Percentiles rank a stretch among this genome's conserved stretches.
Conservation (phyloP, 2,113 vertebrate genomes). For the Peromyscus polionotus region DNA sequence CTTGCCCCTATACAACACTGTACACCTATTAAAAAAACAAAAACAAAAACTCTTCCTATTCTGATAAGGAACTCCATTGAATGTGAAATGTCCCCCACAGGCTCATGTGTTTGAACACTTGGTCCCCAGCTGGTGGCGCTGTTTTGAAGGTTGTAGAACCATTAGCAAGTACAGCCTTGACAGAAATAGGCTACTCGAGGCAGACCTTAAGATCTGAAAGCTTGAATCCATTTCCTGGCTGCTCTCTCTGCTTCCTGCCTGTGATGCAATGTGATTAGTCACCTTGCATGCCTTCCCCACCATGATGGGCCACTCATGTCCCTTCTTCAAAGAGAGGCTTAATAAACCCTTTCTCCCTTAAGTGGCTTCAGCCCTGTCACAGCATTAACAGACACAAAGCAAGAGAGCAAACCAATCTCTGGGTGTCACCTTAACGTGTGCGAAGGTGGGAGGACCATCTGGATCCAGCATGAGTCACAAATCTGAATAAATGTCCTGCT, state of each 20-base stretch:
- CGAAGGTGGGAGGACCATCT: not conserved
- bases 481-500: not conserved
- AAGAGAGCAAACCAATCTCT: not conserved
- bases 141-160: not conserved
- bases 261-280: not conserved
- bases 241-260: not conserved
- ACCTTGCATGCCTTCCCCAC: not conserved
- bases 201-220: not conserved
- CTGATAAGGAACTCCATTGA: not conserved
- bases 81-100: not conserved
- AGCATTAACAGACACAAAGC: no score
- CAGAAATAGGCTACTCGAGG: not conserved
- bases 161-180: not conserved
- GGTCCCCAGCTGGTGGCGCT: not conserved
- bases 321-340: not conserved
- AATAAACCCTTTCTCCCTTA: not conserved
- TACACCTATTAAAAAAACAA: not conserved
- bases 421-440: fast-evolving
- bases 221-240: not conserved
- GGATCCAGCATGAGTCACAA: fast-evolving
- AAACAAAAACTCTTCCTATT: not conserved
- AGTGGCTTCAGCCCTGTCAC: not conserved
- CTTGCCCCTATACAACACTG: not conserved
- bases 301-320: fast-evolving
- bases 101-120: not conserved